phyloP scores from a whole-genome alignment of 2,888 invertebrate species.

The Terebella lapidaria region DNA sequence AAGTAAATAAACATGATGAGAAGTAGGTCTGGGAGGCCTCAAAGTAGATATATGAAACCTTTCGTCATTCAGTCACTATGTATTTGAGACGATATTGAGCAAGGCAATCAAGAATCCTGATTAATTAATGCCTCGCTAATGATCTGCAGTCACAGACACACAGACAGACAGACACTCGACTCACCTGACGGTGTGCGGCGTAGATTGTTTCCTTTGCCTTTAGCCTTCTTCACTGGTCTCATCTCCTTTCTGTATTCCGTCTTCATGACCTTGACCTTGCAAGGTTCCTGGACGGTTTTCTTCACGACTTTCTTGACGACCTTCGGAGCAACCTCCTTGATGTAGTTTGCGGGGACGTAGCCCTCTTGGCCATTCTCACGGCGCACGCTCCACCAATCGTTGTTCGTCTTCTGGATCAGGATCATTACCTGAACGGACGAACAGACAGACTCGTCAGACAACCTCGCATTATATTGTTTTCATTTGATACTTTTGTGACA shows the following conservation, averaged over 20 bases:
- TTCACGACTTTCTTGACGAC: slow-evolving; percentile 59
- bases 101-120: not conserved
- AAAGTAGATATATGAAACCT: too few relatives aligned
- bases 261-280: slow-evolving; percentile 81
- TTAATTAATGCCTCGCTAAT: too few relatives aligned
- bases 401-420: slow-evolving; percentile 87
- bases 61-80: too few relatives aligned
- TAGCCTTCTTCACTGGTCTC: slow-evolving; percentile 2
- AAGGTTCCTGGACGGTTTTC: slow-evolving; percentile 76
- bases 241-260: slow-evolving; percentile 54
- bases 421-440: slow-evolving; percentile 66
- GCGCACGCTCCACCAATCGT: slow-evolving; percentile 99
- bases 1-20: slow-evolving; percentile 17
- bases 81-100: not conserved
- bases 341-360: slow-evolving; percentile 96
- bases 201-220: slow-evolving; percentile 55
- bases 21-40: too few relatives aligned
- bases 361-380: slow-evolving; percentile 88
- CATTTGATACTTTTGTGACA: too few relatives aligned
- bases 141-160: too few relatives aligned
- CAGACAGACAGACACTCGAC: slow-evolving; percentile 1
- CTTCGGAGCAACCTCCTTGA: slow-evolving; percentile 84
- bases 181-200: slow-evolving; percentile 49
- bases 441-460: too few relatives aligned
- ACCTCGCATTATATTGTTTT: too few relatives aligned